These are phyloP conservation scores for Acrossocheilus fasciatus DNA, from an alignment of 2,797 vertebrate species.

Conservation along the genomic window DNA sequence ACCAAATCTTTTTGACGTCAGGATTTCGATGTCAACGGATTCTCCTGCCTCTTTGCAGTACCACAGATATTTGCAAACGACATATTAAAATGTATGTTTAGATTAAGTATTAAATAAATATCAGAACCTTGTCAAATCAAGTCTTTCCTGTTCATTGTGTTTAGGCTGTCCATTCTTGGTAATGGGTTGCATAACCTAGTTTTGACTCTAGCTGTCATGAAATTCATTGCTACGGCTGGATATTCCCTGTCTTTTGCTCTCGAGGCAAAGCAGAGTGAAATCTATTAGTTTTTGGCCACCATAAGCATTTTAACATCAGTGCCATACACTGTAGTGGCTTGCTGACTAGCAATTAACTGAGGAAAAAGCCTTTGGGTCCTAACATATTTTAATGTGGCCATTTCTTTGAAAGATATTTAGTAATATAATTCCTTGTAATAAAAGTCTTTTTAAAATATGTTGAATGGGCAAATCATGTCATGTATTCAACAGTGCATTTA, in stretches of 20 bases:
- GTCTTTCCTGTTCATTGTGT: not conserved
- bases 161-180: not conserved
- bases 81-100: conserved; percentile 66
- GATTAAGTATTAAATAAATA: conserved; percentile 67
- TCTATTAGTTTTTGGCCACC: not conserved
- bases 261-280: not conserved
- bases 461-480: not conserved
- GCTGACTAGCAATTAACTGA: not conserved
- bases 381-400: not conserved
- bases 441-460: not conserved
- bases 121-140: conserved; percentile 53
- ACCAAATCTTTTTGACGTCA: conserved; percentile 54
- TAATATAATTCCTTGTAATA: conserved; percentile 6
- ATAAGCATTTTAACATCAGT: not conserved
- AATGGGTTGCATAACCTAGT: not conserved
- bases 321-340: not conserved
- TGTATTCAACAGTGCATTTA: not conserved
- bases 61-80: conserved; percentile 61
- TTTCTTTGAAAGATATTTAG: conserved; percentile 18
- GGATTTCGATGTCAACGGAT: conserved; percentile 45
- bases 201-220: conserved; percentile 4
- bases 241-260: not conserved
- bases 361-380: not conserved
- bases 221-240: not conserved
- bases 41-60: conserved; percentile 63